Evolutionary conservation across 2,888 invertebrate genomes (phyloP).

Genomic region (Gymnosoma rotundatum): DNA sequence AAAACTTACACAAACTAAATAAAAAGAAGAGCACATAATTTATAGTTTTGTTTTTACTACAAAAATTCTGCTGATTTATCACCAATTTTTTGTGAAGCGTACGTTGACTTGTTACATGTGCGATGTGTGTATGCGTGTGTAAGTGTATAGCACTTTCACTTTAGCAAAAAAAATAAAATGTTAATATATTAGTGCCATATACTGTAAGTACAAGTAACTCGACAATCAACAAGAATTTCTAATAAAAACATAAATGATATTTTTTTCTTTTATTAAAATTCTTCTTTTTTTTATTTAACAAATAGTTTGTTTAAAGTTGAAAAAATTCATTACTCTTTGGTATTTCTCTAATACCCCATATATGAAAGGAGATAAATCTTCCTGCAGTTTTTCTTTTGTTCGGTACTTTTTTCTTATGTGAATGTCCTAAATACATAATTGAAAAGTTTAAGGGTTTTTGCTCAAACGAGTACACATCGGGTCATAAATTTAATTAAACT

Average conservation of each 20-base stretch:
- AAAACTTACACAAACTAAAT: conserved; percentile 22
- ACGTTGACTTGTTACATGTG: neutral
- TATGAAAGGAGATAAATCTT: conserved; percentile 62
- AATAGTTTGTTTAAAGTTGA: conserved; percentile 50
- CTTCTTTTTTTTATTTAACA: conserved; percentile 6
- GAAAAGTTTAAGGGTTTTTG: conserved; percentile 42
- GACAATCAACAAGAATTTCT: conserved; percentile 58
- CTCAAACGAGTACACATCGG: conserved; percentile 25
- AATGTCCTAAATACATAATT: conserved; percentile 28
- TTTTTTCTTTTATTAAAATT: conserved; percentile 1
- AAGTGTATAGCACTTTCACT: conserved; percentile 51
- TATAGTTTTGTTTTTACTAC: conserved; percentile 63
- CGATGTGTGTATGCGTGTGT: neutral
- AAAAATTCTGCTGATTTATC: conserved; percentile 58
- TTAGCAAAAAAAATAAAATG: conserved; percentile 1
- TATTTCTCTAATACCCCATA: conserved; percentile 57
- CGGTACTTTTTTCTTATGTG: conserved; percentile 6
- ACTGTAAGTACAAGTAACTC: conserved; percentile 23
- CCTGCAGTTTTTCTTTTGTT: conserved; percentile 12
- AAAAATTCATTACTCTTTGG: conserved; percentile 29
- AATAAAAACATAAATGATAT: conserved; percentile 37
- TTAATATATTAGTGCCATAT: neutral
- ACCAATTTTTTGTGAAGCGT: conserved; percentile 19
- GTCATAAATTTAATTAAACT: conserved; percentile 60
- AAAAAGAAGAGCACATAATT: conserved; percentile 64